Base-by-base conservation (phyloP, 2,888 invertebrate species). In the Neoscelio sp. region DNA sequence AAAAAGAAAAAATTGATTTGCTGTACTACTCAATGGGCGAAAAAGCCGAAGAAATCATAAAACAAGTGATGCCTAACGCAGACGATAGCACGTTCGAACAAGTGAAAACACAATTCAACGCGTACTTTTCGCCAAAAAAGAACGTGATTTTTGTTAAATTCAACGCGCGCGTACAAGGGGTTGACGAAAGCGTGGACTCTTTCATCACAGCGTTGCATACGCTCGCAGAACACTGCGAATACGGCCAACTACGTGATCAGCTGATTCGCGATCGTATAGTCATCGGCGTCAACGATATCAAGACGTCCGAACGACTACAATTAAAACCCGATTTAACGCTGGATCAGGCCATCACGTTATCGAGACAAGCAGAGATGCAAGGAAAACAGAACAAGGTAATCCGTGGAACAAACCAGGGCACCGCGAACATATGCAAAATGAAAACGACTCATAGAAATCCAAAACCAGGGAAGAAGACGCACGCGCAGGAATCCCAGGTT, bases 231-330 rank as follows among this genome's bases (percentile, higher is more conserved):
- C 20, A 54, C 5, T 85, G 83, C 38, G 78, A 86, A 0, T 85
- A 82, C 42, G 82, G 83, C 1, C n/a, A 35, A 4, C 54, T 86
- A 8, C 78, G 78, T 44, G 80, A 85, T 5, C 76, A 84, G 10
- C 50, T 87, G 3, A 85, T 87, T 5, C 65, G 85, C 30, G 86
- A 87, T 50, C 58, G 82, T 13, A 86, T 87, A 40, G 80, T 84
- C 4, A 83, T 85, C 7, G 86, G 85, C 0, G 70, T 87, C 44
- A 8, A 13, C 12, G 84, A 86, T 48, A 17, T 6, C 0, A 33
- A 17, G 17, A 10, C 23, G 0, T 54, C 67, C 2, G 54, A 68
- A n/a, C 7, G 48, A 0, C 28, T 67, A 44, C 54, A 67, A 12
- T 12, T 67, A 12, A 7, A 30, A n/a, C 1, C 17, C 0, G 56